Evolutionary conservation across 92 coral and sea anemone genomes (phyloP), one percentile per base, ranked within the genome.

Genomic region (Galaxea fascicularis): DNA sequence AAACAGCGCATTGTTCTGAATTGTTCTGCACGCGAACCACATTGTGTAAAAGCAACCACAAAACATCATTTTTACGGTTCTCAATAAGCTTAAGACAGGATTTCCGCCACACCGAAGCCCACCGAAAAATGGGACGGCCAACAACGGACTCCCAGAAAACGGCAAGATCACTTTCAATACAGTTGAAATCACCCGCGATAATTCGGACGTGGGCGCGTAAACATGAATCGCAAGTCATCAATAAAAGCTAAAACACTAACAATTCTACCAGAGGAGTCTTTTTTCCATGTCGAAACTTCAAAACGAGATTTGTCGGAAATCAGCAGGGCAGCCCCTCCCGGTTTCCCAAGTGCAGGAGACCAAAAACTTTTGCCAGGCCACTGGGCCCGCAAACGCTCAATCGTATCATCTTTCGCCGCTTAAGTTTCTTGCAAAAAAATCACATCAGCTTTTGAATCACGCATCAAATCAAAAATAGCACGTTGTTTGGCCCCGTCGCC

Each of bases 311-410:
- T n/a, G 0, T 44, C 17, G 3, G 30, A 0, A 20, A 78, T 6
- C 3, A 86, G 28, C 9, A 69, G 29, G 0, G 80, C 90, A 0
- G 73, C 84, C 0, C 85, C 90, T 0, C 71, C 77, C 11, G 76
- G 81, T 31, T 59, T 70, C 0, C 84, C 85, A 0, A 80, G 4
- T 1, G 65, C 78, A 4, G 78, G 78, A 17, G 79, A 77, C 86
- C 90, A 86, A 0, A 39, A 57, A 4, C 71, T 65, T 7, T 4
- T 20, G 6, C 90, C 85, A 0, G 18, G 29, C 90, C 90, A 86
- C 6, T 39, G 20, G 0, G 41, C n/a, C 0, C 10, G 4, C 15
- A 65, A 15, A 2, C 12, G 0, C 0, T 52, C 4, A 41, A 24
- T 51, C 4, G 12, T n/a, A 17, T 18, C 25, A 0, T 18, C 17